Percentiles rank a stretch among this genome's conserved stretches.
Conservation (phyloP, 2,888 invertebrate species). For the Diabrotica balteata region DNA sequence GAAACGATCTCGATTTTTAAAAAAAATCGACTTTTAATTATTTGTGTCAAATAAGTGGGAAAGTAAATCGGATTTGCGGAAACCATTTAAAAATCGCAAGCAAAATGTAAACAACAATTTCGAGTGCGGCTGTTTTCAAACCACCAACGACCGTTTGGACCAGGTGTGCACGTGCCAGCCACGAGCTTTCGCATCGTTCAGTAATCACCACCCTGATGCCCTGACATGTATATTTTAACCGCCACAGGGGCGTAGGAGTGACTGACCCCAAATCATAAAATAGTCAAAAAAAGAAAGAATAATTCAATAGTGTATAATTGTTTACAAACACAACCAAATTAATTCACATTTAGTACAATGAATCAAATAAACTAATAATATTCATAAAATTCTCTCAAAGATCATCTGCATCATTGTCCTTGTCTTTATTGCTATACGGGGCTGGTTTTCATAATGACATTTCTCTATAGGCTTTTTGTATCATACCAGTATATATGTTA, state of each 20-base stretch:
- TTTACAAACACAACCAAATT: too few relatives aligned
- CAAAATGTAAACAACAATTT: constrained; percentile 1
- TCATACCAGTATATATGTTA: too few relatives aligned
- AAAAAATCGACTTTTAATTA: too few relatives aligned
- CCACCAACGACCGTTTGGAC: constrained; percentile 22
- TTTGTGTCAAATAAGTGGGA: neutral
- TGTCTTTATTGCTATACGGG: too few relatives aligned
- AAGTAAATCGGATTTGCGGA: constrained; percentile 9
- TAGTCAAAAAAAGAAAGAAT: neutral
- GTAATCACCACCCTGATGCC: constrained; percentile 7
- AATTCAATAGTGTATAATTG: neutral
- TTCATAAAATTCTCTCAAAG: too few relatives aligned
- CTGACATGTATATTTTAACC: neutral
- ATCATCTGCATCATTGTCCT: too few relatives aligned
- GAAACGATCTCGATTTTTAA: too few relatives aligned
- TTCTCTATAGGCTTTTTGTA: too few relatives aligned
- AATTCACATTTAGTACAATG: too few relatives aligned
- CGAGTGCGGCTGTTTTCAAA: neutral
- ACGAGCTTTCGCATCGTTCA: constrained; percentile 18
- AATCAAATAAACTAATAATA: too few relatives aligned
- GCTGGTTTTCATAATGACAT: too few relatives aligned
- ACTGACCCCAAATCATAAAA: neutral
- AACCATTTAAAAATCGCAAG: constrained; percentile 2
- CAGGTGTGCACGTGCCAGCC: constrained; percentile 26
- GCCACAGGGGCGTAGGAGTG: constrained; percentile 2